phyloP scores from a whole-genome alignment of 1,140 invertebrate genomes.

The Mylabris phalerata region DNA sequence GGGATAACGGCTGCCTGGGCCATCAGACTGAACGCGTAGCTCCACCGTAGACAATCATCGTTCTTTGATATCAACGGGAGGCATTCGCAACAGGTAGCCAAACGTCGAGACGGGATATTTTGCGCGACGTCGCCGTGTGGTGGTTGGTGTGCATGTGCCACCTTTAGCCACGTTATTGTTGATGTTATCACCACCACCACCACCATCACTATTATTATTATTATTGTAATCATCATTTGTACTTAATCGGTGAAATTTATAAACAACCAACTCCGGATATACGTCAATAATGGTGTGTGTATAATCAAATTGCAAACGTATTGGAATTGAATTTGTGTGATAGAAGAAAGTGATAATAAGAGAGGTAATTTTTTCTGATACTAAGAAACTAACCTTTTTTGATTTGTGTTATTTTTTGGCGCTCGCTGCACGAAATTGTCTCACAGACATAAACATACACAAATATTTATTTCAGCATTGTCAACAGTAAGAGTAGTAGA shows the following conservation, averaged over 20 bases:
- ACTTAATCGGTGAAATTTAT: not conserved
- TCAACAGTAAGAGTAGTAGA: too few species aligned
- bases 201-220: not conserved
- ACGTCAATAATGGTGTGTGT: too few species aligned
- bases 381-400: too few species aligned
- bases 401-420: too few species aligned
- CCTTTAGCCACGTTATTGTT: not conserved
- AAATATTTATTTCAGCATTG: too few species aligned
- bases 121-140: not conserved
- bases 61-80: slow-evolving; percentile 14
- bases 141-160: not conserved
- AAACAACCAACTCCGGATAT: not conserved
- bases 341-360: too few species aligned
- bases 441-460: too few species aligned
- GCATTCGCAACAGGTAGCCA: slow-evolving; percentile 28
- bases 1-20: slow-evolving; percentile 25
- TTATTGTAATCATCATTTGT: not conserved
- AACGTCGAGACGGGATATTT: slow-evolving; percentile 11
- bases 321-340: too few species aligned
- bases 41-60: slow-evolving; percentile 15
- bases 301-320: too few species aligned
- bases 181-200: not conserved
- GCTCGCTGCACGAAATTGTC: too few species aligned
- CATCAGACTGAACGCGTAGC: slow-evolving; percentile 26
- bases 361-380: too few species aligned